These are phyloP conservation scores for Egretta garzetta DNA, from an alignment of 2,113 vertebrate genomes.

Conservation along the genomic window DNA sequence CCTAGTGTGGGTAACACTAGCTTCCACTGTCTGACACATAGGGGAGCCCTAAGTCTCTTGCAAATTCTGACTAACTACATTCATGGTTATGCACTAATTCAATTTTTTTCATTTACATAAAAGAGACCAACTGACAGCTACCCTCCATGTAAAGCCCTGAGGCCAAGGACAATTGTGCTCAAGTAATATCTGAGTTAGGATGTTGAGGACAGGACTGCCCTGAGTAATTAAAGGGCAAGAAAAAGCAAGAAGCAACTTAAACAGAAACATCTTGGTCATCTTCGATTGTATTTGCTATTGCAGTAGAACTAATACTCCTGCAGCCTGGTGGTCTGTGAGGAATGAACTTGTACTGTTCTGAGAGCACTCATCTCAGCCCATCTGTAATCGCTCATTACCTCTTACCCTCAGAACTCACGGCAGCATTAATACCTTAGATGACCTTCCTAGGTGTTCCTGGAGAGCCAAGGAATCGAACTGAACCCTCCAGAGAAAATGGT, in stretches of 20 bases:
- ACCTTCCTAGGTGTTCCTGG: constrained; percentile 84
- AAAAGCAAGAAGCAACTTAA: neutral
- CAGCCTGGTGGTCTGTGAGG: neutral
- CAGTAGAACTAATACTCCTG: neutral
- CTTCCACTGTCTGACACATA: neutral
- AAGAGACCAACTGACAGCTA: neutral
- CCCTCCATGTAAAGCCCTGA: neutral
- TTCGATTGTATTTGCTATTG: neutral
- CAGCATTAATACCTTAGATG: constrained; percentile 1
- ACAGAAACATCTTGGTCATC: neutral
- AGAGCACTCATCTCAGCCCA: neutral
- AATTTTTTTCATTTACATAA: neutral
- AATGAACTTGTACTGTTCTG: neutral
- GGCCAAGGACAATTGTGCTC: neutral
- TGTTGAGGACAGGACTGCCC: neutral
- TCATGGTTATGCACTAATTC: neutral
- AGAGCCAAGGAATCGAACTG: constrained; percentile 89
- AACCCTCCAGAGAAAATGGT: constrained; percentile 84
- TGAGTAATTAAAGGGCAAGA: neutral
- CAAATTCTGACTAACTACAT: neutral
- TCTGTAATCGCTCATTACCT: neutral
- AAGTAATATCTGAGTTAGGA: neutral
- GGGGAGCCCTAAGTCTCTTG: neutral
- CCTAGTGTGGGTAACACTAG: neutral
- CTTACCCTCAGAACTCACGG: neutral